Evolutionary conservation across 92 coral and sea anemone genomes (phyloP).

Genomic region (Parazoanthus darwini): DNA sequence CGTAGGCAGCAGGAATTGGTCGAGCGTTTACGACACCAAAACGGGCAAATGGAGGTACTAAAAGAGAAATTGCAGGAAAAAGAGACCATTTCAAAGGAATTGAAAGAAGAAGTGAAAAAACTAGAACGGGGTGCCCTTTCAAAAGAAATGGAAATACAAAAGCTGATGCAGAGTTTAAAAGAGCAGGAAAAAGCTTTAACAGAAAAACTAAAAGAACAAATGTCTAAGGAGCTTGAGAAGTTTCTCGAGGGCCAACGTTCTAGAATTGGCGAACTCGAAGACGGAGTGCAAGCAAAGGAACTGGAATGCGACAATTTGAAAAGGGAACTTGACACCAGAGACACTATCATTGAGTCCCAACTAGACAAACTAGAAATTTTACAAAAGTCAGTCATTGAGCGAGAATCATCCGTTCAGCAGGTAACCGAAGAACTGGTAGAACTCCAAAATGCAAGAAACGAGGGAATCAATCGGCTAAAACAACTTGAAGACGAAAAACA

Average conservation of each 20-base stretch:
- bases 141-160: constrained; percentile 17
- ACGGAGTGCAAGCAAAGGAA: constrained; percentile 21
- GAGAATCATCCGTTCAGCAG: background rate
- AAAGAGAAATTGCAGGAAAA: constrained; percentile 33
- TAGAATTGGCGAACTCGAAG: constrained; percentile 54
- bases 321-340: constrained; percentile 38
- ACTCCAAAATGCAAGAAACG: constrained; percentile 47
- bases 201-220: constrained; percentile 46
- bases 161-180: constrained; percentile 15
- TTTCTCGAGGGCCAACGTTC: constrained; percentile 57
- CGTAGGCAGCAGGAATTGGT: constrained; percentile 39
- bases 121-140: background rate
- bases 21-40: constrained; percentile 38
- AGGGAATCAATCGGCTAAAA: constrained; percentile 48
- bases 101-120: constrained; percentile 44
- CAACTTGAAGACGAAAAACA: constrained; percentile 57
- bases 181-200: constrained; percentile 42
- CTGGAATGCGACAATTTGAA: constrained; percentile 42
- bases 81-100: constrained; percentile 27
- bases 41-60: constrained; percentile 25
- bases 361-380: constrained; percentile 16
- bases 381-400: constrained; percentile 19
- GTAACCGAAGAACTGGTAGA: constrained; percentile 47
- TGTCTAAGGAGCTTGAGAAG: constrained; percentile 49
- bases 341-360: constrained; percentile 22